Percentiles rank a stretch among this genome's conserved stretches.
These are phyloP conservation scores for Campylomormyrus numenius DNA, from an alignment of 2,113 vertebrate species.

Conservation along the genomic window DNA sequence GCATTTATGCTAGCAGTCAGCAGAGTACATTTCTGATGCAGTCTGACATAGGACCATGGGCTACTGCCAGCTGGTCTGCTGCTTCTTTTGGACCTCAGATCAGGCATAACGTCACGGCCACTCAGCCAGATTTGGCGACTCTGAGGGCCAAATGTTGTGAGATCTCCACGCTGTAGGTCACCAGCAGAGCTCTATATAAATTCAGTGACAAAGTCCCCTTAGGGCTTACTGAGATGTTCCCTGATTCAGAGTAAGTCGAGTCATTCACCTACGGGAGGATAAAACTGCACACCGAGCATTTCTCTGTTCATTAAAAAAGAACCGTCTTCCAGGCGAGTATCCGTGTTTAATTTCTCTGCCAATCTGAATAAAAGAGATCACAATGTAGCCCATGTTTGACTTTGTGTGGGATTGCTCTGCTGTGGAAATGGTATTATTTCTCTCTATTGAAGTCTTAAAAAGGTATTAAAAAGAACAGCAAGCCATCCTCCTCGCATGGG, in stretches of 20 bases:
- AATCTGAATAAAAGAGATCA: conserved; percentile 1
- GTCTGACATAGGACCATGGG: neutral
- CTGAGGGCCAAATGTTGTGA: neutral
- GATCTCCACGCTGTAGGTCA: neutral
- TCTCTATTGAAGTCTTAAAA: neutral
- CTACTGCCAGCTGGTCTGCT: neutral
- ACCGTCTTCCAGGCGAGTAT: neutral
- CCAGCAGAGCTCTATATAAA: neutral
- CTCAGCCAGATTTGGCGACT: neutral
- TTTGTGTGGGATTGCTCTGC: neutral
- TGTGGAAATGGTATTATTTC: conserved; percentile 4
- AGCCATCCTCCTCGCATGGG: neutral
- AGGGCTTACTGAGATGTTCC: neutral
- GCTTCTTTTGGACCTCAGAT: neutral
- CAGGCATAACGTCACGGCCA: neutral
- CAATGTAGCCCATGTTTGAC: neutral
- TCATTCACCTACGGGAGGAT: neutral
- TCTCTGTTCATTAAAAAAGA: neutral
- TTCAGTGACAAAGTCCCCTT: neutral
- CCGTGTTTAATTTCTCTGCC: neutral
- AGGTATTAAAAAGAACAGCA: neutral
- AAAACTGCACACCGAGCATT: neutral
- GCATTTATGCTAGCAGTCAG: neutral
- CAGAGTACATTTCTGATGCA: neutral
- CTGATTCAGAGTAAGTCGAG: neutral